These are phyloP conservation scores for Zonitis immaculata DNA, from an alignment of 2,888 invertebrate species.

Conservation along the genomic window DNA sequence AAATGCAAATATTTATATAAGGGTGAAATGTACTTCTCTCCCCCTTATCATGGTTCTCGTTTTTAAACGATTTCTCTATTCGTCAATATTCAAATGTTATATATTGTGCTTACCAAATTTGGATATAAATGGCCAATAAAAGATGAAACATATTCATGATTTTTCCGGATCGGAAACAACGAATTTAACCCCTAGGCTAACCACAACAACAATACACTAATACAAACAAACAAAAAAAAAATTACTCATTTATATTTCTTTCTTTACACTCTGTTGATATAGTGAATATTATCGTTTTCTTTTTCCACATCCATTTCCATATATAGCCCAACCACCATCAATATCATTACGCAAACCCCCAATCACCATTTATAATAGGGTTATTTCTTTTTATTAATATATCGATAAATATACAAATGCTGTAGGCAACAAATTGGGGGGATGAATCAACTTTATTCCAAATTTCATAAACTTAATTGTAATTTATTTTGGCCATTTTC, in stretches of 20 bases:
- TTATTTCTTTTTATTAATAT: background rate
- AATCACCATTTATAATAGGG: background rate
- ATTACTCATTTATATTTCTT: slow-evolving; percentile 36
- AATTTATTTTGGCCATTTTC: slow-evolving; percentile 1
- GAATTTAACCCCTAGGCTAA: slow-evolving; percentile 39
- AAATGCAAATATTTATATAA: slow-evolving; percentile 49
- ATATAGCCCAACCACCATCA: too few relatives aligned
- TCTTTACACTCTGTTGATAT: slow-evolving; percentile 40
- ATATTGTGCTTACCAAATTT: slow-evolving; percentile 30
- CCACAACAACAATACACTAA: background rate
- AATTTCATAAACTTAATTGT: background rate
- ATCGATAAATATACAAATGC: background rate
- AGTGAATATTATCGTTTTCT: slow-evolving; percentile 9
- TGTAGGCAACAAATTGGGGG: background rate
- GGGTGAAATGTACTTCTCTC: slow-evolving; percentile 29
- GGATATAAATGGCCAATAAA: slow-evolving; percentile 50
- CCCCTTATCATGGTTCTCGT: background rate
- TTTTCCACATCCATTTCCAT: slow-evolving; percentile 2
- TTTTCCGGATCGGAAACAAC: slow-evolving; percentile 46
- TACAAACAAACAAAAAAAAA: slow-evolving; percentile 31
- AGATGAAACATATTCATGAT: slow-evolving; percentile 52
- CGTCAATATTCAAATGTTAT: slow-evolving; percentile 1
- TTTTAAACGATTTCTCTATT: slow-evolving; percentile 1
- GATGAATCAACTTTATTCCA: background rate
- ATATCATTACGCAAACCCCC: background rate